Conservation (phyloP, 2,888 invertebrate genomes). For the Bugula neritina region DNA sequence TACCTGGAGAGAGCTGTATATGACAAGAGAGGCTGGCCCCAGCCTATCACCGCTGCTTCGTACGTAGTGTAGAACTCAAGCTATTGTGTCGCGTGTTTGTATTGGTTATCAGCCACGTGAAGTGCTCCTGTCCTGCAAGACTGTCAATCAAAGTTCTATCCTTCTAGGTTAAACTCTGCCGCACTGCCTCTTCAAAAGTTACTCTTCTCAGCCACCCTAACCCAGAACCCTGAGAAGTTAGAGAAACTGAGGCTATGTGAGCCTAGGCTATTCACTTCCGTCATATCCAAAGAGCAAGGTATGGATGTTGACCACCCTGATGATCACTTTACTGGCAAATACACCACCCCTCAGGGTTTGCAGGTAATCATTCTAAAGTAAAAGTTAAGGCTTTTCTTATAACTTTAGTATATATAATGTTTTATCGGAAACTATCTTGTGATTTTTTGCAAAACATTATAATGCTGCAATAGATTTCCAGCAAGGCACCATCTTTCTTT, state of each 20-base stretch:
- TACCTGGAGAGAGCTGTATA: constrained; percentile 63
- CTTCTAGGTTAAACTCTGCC: neutral
- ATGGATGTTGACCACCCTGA: neutral
- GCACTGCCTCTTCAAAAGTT: constrained; percentile 65
- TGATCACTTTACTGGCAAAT: constrained; percentile 60
- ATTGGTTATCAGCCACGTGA: no score
- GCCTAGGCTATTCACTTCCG: constrained; percentile 75
- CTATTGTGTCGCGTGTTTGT: no score
- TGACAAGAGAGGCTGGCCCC: constrained; percentile 32
- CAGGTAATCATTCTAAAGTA: no score
- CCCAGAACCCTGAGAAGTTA: constrained; percentile 91
- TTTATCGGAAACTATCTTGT: no score
- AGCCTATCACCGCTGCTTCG: constrained; percentile 37
- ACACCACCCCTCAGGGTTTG: constrained; percentile 62
- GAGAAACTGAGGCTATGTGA: constrained; percentile 81
- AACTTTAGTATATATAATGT: no score
- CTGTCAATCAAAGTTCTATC: no score
- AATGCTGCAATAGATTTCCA: no score
- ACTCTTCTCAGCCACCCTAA: constrained; percentile 92
- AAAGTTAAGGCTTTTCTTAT: no score
- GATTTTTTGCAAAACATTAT: no score
- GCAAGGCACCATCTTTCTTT: no score
- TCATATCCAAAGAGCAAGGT: constrained; percentile 28
- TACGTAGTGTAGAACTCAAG: no score
- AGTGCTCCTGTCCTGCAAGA: no score